phyloP scores from a whole-genome alignment of 2,113 vertebrate genomes.

The Oxygymnocypris stewartii region DNA sequence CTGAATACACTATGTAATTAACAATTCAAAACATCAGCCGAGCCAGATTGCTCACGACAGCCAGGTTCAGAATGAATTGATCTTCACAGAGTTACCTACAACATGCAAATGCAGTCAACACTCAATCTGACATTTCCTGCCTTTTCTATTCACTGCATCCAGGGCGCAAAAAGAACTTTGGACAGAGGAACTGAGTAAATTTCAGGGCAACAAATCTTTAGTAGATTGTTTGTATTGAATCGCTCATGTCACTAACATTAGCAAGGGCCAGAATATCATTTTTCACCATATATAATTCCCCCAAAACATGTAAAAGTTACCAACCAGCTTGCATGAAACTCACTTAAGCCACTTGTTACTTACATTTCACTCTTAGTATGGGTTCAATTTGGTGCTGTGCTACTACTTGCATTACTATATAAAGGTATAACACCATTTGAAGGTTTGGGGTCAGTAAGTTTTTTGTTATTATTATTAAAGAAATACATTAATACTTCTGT shows the following conservation, averaged over 20 bases:
- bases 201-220: not conserved
- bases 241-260: not conserved
- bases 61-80: conserved; percentile 26
- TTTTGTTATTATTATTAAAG: no score
- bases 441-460: no score
- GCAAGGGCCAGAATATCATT: not conserved
- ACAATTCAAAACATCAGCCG: conserved; percentile 12
- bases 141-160: not conserved
- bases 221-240: not conserved
- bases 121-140: conserved; percentile 8
- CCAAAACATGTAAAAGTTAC: not conserved
- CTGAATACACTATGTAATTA: not conserved
- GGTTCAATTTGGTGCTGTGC: not conserved
- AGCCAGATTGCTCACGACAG: conserved; percentile 28
- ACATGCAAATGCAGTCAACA: conserved; percentile 8
- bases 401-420: not conserved
- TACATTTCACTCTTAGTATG: not conserved
- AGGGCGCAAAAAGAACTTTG: conserved; percentile 4
- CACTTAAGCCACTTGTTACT: not conserved
- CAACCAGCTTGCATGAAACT: not conserved
- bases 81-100: conserved; percentile 10
- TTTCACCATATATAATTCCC: not conserved
- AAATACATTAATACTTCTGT: not conserved
- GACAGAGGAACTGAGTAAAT: conserved; percentile 10
- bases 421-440: not conserved